phyloP scores from a whole-genome alignment of 1,140 invertebrate species.

The Solenopsis fugax region DNA sequence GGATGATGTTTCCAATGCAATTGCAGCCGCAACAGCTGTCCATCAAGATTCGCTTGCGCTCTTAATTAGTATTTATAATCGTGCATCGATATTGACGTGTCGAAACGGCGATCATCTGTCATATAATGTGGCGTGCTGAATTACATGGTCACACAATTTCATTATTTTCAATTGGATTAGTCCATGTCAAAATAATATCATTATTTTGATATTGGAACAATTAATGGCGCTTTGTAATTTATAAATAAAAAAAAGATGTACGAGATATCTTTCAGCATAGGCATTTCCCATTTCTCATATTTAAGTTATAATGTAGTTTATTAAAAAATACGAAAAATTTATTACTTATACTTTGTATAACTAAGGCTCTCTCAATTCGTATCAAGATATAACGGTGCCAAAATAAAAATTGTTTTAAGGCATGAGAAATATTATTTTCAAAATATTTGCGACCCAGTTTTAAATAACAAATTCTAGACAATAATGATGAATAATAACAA shows the following conservation, averaged over 20 bases:
- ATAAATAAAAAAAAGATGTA: not conserved
- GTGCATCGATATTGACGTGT: constrained; percentile 49
- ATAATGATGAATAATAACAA: too few relatives aligned
- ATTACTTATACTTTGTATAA: not conserved
- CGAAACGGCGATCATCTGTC: constrained; percentile 52
- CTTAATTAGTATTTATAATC: constrained; percentile 73
- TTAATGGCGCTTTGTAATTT: constrained; percentile 6
- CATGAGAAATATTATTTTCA: not conserved
- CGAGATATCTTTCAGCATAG: not conserved
- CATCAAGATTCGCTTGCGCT: constrained; percentile 51
- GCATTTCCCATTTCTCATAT: not conserved
- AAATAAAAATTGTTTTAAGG: not conserved
- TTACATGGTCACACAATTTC: constrained; percentile 38
- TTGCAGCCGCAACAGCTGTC: constrained; percentile 48
- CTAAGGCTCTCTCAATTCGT: not conserved
- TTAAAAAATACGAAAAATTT: not conserved
- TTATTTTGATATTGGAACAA: constrained; percentile 40
- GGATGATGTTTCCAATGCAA: constrained; percentile 54
- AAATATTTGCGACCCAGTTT: not conserved
- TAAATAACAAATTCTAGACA: not conserved
- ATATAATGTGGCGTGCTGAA: constrained; percentile 27
- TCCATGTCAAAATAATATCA: constrained; percentile 37
- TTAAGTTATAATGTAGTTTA: not conserved
- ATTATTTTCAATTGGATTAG: constrained; percentile 60
- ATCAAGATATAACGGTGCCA: not conserved